Conservation (phyloP, 37 sponge, comb jelly and placozoan species). For the Amphimedon queenslandica region DNA sequence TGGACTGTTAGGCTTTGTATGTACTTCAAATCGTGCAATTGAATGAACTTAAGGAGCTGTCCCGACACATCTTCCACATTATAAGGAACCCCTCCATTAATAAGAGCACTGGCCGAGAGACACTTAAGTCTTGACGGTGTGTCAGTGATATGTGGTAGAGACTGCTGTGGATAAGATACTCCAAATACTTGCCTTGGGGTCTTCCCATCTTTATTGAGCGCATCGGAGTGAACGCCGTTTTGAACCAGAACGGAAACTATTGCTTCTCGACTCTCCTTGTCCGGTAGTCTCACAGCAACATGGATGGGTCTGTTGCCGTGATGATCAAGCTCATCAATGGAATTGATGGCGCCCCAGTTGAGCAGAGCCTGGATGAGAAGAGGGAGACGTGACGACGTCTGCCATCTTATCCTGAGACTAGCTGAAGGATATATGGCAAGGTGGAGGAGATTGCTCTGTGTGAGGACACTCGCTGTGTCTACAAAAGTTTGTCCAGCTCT, state of each 20-base stretch:
- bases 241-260: neutral
- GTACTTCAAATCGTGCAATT: too few relatives aligned
- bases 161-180: too few relatives aligned
- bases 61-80: too few relatives aligned
- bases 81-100: too few relatives aligned
- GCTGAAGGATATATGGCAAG: neutral
- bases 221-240: neutral
- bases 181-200: neutral
- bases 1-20: too few relatives aligned
- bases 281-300: neutral
- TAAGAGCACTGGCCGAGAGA: neutral
- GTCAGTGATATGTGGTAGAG: too few relatives aligned
- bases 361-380: neutral
- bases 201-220: neutral
- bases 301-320: neutral
- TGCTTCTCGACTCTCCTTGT: neutral
- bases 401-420: neutral
- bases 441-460: neutral
- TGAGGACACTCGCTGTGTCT: constrained; percentile 6
- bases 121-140: neutral
- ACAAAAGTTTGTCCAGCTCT: constrained; percentile 6
- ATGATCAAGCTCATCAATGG: neutral
- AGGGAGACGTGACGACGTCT: neutral
- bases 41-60: too few relatives aligned
- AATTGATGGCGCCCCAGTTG: neutral